A percentile compares a stretch with the other conserved stretches of the same genome.
These are phyloP conservation scores for Euspilapteryx auroguttella DNA, from an alignment of 2,888 invertebrate species.

Conservation along the genomic window DNA sequence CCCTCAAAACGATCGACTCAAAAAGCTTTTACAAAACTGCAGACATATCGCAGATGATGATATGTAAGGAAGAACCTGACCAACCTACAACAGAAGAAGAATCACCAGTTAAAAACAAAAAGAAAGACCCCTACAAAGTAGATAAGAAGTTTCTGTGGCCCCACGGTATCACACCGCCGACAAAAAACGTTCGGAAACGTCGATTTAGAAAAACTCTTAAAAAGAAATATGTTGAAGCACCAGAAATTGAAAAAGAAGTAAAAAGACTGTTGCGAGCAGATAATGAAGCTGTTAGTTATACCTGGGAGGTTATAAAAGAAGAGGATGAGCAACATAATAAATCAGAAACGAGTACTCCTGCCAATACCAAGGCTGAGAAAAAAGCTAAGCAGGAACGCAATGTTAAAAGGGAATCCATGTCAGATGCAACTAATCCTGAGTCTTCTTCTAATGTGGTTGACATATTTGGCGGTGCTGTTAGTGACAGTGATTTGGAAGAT, in stretches of 20 bases:
- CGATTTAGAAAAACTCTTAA: slow-evolving; percentile 93
- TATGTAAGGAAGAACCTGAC: slow-evolving; percentile 89
- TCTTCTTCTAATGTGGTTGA: slow-evolving; percentile 62
- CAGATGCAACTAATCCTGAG: slow-evolving; percentile 16
- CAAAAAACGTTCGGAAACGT: slow-evolving; percentile 92
- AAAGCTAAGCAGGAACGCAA: slow-evolving; percentile 25
- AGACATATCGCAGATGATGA: slow-evolving; percentile 90
- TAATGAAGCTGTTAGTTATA: slow-evolving; percentile 87
- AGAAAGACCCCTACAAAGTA: slow-evolving; percentile 77
- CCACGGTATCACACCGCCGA: slow-evolving; percentile 94
- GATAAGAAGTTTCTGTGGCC: slow-evolving; percentile 94
- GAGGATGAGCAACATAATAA: slow-evolving; percentile 70
- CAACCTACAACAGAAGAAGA: slow-evolving; percentile 75
- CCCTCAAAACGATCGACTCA: slow-evolving; percentile 92
- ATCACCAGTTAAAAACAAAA: slow-evolving; percentile 75
- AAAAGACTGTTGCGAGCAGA: slow-evolving; percentile 88
- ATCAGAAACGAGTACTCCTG: slow-evolving; percentile 16
- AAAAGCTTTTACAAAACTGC: slow-evolving; percentile 98
- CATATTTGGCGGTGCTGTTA: slow-evolving; percentile 91
- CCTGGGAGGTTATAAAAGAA: slow-evolving; percentile 88
- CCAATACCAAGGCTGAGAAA: slow-evolving; percentile 24
- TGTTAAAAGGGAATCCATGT: slow-evolving; percentile 14
- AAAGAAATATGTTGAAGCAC: slow-evolving; percentile 96
- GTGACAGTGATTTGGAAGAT: slow-evolving; percentile 83
- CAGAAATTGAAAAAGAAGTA: slow-evolving; percentile 98